Evolutionary conservation across 2,888 invertebrate species (phyloP).

Genomic region (Nemotelus nigrinus): DNA sequence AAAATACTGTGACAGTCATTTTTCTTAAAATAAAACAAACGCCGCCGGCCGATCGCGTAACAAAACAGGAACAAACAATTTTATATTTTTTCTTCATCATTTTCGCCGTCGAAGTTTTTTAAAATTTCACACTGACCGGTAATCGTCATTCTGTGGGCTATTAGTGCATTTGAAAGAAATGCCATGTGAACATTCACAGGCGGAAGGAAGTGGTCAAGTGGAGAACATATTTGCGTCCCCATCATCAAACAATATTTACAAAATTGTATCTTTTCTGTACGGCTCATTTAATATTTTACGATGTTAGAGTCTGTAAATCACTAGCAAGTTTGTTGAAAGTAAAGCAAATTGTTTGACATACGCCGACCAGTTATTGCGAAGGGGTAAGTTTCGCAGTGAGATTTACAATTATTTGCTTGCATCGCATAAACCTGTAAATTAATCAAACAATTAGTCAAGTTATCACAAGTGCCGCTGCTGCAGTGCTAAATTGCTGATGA

Average conservation of each 20-base stretch:
- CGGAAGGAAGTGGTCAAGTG: conserved; percentile 30
- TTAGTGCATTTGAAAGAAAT: not conserved
- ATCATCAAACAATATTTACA: no score
- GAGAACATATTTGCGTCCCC: not conserved
- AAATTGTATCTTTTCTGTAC: no score
- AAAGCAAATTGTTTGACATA: not conserved
- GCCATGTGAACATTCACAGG: conserved; percentile 28
- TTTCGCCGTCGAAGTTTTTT: not conserved
- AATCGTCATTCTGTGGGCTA: no score
- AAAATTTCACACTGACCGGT: conserved; percentile 23
- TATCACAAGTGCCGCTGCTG: conserved; percentile 9
- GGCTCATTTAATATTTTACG: no score
- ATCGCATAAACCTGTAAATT: conserved; percentile 22
- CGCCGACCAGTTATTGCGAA: not conserved
- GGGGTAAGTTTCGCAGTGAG: not conserved
- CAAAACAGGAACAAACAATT: conserved; percentile 39
- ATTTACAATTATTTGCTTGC: conserved; percentile 32
- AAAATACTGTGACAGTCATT: not conserved
- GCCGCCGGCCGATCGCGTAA: not conserved
- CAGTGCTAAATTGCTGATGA: not conserved
- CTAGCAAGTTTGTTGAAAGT: not conserved
- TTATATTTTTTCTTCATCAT: conserved; percentile 3
- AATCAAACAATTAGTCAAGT: conserved; percentile 37
- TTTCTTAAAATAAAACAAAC: conserved; percentile 15
- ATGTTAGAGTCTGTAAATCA: not conserved